Evolutionary conservation across 2,113 vertebrate genomes (phyloP).

Genomic region (Pteruthius melanotis): DNA sequence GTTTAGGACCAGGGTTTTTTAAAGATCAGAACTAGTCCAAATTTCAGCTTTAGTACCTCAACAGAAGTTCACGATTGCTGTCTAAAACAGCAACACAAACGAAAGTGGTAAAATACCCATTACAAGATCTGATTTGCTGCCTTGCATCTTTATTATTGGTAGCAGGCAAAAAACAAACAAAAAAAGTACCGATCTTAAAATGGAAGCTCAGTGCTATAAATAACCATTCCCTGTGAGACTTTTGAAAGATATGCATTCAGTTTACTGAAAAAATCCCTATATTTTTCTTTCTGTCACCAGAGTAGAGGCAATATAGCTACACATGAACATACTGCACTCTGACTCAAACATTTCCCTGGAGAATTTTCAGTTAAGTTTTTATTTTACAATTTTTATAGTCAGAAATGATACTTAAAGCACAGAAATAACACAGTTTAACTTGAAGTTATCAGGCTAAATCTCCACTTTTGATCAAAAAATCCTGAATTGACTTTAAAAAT

Average conservation of each 20-base stretch:
- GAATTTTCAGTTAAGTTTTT: constrained; percentile 47
- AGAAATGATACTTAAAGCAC: not conserved
- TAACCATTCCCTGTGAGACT: constrained; percentile 21
- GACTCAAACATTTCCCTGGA: constrained; percentile 30
- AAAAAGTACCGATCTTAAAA: not conserved
- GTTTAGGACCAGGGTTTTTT: not conserved
- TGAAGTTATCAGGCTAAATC: constrained; percentile 19
- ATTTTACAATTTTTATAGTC: constrained; percentile 34
- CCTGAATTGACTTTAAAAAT: constrained; percentile 17
- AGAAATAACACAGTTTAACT: constrained; percentile 45
- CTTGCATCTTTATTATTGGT: constrained; percentile 40
- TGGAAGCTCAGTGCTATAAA: constrained; percentile 15
- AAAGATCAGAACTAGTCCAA: not conserved
- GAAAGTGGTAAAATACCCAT: not conserved
- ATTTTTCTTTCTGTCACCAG: constrained; percentile 43
- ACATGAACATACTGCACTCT: constrained; percentile 15
- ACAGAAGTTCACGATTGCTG: not conserved
- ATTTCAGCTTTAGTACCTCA: not conserved
- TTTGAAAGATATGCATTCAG: constrained; percentile 40
- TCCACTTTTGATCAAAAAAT: not conserved
- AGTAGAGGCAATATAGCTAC: constrained; percentile 10
- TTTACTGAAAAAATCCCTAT: not conserved
- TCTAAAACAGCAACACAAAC: not conserved
- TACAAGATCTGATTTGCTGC: constrained; percentile 1
- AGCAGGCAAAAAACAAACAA: not conserved